phyloP scores from a whole-genome alignment of 2,113 vertebrate species.

The Carassius carassius region DNA sequence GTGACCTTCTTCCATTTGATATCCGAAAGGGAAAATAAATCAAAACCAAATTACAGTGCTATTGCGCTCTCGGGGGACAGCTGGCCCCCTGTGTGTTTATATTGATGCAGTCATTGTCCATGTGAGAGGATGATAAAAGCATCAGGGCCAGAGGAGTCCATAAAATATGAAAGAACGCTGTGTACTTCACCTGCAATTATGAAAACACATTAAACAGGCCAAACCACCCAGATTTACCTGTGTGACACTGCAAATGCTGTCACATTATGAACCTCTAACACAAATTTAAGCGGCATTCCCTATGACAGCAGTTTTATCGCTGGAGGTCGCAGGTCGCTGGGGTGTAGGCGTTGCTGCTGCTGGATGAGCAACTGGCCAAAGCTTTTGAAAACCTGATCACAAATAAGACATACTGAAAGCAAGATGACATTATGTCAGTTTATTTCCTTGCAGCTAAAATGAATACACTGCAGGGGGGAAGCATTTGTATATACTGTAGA shows the following conservation, averaged over 20 bases:
- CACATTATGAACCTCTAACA: background rate
- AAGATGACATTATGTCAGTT: background rate
- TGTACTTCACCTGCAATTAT: conserved; percentile 16
- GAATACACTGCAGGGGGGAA: background rate
- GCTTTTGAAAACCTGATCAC: background rate
- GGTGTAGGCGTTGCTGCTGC: background rate
- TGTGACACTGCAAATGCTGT: background rate
- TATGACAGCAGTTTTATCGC: background rate
- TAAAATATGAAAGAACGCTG: conserved; percentile 35
- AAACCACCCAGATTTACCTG: background rate
- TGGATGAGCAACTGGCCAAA: background rate
- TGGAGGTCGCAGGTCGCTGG: background rate
- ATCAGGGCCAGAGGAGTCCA: conserved; percentile 44
- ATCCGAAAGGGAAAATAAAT: conserved; percentile 39
- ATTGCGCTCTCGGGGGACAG: conserved; percentile 41
- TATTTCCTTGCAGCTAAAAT: background rate
- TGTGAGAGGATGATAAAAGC: conserved; percentile 33
- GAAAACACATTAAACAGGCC: conserved; percentile 36
- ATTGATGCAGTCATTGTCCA: conserved; percentile 41
- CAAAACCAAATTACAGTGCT: conserved; percentile 50
- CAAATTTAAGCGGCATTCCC: background rate
- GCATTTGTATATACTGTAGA: background rate
- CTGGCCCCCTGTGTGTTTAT: conserved; percentile 33
- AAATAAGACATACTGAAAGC: background rate
- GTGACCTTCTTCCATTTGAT: conserved; percentile 41